A percentile compares a stretch with the other conserved stretches of the same genome.
These are phyloP conservation scores for Rostratula benghalensis DNA, from an alignment of 2,113 vertebrate genomes.

Conservation along the genomic window DNA sequence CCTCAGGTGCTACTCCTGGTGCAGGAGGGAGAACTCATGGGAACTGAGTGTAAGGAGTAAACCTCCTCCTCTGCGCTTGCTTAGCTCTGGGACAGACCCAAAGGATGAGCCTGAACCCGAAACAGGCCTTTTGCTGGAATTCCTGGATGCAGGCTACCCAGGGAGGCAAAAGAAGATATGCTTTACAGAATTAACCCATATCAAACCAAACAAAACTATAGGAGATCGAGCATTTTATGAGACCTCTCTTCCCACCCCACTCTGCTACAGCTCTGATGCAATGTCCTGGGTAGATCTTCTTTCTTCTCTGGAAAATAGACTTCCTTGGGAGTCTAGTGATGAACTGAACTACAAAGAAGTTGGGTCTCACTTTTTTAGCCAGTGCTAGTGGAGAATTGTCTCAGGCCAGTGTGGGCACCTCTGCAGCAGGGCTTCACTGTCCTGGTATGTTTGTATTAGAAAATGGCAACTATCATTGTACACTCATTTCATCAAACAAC, in stretches of 20 bases:
- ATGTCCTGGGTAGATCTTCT: background rate
- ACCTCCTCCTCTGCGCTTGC: background rate
- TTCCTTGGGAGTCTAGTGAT: background rate
- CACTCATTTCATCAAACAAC: background rate
- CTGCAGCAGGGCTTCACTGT: background rate
- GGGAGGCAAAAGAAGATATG: background rate
- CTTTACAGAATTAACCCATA: background rate
- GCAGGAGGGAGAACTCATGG: accelerated
- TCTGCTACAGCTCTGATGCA: background rate
- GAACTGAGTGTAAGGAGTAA: background rate
- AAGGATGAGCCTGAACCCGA: background rate
- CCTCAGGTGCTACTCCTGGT: background rate
- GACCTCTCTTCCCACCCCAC: background rate
- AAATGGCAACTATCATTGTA: background rate
- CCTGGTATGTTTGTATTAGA: background rate
- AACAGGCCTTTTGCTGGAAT: background rate
- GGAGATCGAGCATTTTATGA: background rate
- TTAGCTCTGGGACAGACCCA: background rate
- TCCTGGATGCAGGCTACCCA: background rate
- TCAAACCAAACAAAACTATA: background rate
- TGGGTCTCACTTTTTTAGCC: background rate
- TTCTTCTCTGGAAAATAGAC: background rate
- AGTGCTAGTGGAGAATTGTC: background rate
- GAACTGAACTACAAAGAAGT: background rate
- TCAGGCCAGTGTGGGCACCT: background rate